Evolutionary conservation across 2,113 vertebrate genomes (phyloP), one percentile per base, ranked within the genome.

Genomic region (Nibea albiflora): DNA sequence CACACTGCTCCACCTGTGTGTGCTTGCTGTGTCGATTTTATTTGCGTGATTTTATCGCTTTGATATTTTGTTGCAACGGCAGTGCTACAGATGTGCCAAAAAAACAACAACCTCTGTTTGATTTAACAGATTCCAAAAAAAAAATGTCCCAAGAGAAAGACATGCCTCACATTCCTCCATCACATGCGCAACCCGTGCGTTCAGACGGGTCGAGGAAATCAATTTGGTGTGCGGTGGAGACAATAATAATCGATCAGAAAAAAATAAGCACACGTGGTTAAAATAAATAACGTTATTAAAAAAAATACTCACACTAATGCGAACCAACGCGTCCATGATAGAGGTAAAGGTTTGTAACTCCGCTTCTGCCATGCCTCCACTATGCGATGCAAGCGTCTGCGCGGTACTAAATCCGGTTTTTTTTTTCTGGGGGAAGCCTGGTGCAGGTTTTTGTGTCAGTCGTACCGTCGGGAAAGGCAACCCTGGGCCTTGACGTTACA

Each of bases 311-410:
- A 98, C 97, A 92, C 95, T 98, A 76, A 98, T 96, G 92, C 97
- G 96, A 93, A 97, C 96, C 92, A 98, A 93, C 8, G 96, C 96
- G 85, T 98, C 97, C 97, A 98, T 98, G 88, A 98, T 96, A 54
- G 97, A 97, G 53, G 97, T 96, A 85, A 98, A 97, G 70, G 95
- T 96, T 91, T 97, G 95, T 81, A 98, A 89, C n/a, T 97, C 97
- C 65, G 96, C 95, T 79, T 97, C 96, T 83, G 97, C 96, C 97
- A 98, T 98, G n/a, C 56, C 63, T 49, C 22, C 57, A 73, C 16
- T 68, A 81, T 66, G 65, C 19, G 70, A 81, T 64, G 65, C 28
- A 16, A 22, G 42, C 62, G 72, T 39, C 64, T 50, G 28, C 52
- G n/a, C 19, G 62, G 50, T 39, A 31, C 20, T 39, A 19, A 35